Evolutionary conservation across 1,140 invertebrate genomes (phyloP).

Genomic region (Drosophila truncata): DNA sequence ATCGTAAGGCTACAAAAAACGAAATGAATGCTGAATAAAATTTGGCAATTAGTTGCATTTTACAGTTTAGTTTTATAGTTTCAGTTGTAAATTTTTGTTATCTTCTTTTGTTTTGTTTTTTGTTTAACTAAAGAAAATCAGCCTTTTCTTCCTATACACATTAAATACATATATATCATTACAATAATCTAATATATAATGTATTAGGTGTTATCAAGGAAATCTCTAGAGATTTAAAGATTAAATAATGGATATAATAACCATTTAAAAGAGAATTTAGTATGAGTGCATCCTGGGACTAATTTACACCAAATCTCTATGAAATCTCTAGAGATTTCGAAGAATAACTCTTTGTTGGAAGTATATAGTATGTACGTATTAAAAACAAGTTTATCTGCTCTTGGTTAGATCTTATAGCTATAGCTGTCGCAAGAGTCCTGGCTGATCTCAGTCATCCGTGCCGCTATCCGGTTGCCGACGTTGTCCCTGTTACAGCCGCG

Average conservation of each 20-base stretch:
- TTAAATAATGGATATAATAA: background rate
- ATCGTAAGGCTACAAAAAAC: slow-evolving; percentile 31
- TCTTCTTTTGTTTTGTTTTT: slow-evolving; percentile 40
- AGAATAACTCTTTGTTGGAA: slow-evolving; percentile 10
- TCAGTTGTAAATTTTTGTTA: slow-evolving; percentile 43
- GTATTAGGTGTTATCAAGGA: background rate
- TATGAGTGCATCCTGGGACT: background rate
- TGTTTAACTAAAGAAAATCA: slow-evolving; percentile 80
- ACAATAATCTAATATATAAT: slow-evolving; percentile 42
- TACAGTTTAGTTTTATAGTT: slow-evolving; percentile 53
- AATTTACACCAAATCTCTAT: background rate
- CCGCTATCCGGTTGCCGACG: background rate
- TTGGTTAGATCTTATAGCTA: slow-evolving; percentile 37
- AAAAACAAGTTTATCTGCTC: slow-evolving; percentile 8
- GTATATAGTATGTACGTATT: slow-evolving; percentile 28
- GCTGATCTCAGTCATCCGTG: slow-evolving; percentile 28
- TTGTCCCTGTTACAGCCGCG: slow-evolving; percentile 73
- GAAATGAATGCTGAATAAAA: slow-evolving; percentile 65
- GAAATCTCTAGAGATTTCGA: slow-evolving; percentile 1
- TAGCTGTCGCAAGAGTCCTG: slow-evolving; percentile 32
- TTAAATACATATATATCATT: slow-evolving; percentile 66
- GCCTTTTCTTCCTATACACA: slow-evolving; percentile 82
- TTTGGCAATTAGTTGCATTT: slow-evolving; percentile 82
- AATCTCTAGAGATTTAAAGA: slow-evolving; percentile 9
- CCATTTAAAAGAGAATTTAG: background rate